Evolutionary conservation across 2,113 vertebrate genomes (phyloP).

Genomic region (Macquaria ambigua): DNA sequence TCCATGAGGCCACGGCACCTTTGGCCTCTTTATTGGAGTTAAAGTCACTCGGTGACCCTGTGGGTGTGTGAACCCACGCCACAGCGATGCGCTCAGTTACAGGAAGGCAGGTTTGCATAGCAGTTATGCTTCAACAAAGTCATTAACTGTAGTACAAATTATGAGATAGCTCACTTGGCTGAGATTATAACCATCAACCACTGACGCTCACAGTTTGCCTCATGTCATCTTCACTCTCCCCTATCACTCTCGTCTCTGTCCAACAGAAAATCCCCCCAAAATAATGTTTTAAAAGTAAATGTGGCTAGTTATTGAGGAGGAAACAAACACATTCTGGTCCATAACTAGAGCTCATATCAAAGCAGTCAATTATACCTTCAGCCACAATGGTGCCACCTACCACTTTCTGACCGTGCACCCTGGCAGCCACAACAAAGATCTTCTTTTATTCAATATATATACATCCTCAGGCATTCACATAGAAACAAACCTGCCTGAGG

Average conservation of each 20-base stretch:
- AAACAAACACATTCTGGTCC: constrained; percentile 3
- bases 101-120: constrained; percentile 25
- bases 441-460: constrained; percentile 41
- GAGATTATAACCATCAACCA: background rate
- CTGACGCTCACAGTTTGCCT: background rate
- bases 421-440: constrained; percentile 56
- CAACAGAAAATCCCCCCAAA: background rate
- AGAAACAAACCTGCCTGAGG: constrained; percentile 66
- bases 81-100: constrained; percentile 21
- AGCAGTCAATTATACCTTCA: constrained; percentile 63
- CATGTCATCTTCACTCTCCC: background rate
- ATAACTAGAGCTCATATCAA: constrained; percentile 49
- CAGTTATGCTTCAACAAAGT: background rate
- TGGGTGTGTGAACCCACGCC: constrained; percentile 47
- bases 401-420: constrained; percentile 42
- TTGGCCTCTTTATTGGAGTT: constrained; percentile 74
- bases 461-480: constrained; percentile 60
- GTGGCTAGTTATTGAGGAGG: background rate
- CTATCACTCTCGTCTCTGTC: background rate
- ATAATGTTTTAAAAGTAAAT: constrained; percentile 22
- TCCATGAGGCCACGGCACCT: constrained; percentile 65
- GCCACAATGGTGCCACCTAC: constrained; percentile 49
- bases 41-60: constrained; percentile 64
- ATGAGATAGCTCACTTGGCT: background rate
- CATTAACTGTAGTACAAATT: background rate